Conservation (phyloP, 2,888 invertebrate genomes). For the Troglohyphantes excavatus region DNA sequence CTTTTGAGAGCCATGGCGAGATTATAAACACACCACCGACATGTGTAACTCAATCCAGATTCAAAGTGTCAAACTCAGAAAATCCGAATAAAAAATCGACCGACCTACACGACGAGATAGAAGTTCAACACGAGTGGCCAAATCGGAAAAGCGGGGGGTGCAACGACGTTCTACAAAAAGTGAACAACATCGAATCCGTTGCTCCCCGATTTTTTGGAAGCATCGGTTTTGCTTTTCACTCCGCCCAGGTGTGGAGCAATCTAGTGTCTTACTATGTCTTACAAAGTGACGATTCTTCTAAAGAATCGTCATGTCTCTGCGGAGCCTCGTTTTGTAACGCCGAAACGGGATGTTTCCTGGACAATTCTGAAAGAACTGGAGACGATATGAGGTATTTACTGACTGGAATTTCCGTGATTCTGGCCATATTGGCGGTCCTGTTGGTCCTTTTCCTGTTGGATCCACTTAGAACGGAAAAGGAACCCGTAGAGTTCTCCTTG, state of each 20-base stretch:
- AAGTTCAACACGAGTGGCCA: neutral
- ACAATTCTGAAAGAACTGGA: conserved; percentile 90
- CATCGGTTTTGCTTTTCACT: conserved; percentile 99
- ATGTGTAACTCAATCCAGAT: neutral
- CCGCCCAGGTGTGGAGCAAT: conserved; percentile 97
- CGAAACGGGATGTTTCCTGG: conserved; percentile 73
- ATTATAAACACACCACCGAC: neutral
- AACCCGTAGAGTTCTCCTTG: conserved; percentile 1
- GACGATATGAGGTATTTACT: conserved; percentile 94
- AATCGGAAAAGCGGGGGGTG: neutral
- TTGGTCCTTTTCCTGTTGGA: conserved; percentile 94
- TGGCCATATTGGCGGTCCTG: conserved; percentile 91
- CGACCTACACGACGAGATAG: neutral
- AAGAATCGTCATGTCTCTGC: conserved; percentile 13
- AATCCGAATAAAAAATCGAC: no score
- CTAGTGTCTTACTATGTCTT: conserved; percentile 89
- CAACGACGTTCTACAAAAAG: neutral
- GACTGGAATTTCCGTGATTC: conserved; percentile 93
- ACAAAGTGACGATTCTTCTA: neutral
- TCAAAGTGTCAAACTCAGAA: neutral
- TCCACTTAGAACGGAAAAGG: conserved; percentile 86
- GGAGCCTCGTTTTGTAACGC: conserved; percentile 65
- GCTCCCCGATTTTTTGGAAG: conserved; percentile 98
- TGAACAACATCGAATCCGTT: conserved; percentile 87
- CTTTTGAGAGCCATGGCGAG: neutral